Evolutionary conservation across 2,113 vertebrate genomes (phyloP).

Genomic region (Ailuropoda melanoleuca): DNA sequence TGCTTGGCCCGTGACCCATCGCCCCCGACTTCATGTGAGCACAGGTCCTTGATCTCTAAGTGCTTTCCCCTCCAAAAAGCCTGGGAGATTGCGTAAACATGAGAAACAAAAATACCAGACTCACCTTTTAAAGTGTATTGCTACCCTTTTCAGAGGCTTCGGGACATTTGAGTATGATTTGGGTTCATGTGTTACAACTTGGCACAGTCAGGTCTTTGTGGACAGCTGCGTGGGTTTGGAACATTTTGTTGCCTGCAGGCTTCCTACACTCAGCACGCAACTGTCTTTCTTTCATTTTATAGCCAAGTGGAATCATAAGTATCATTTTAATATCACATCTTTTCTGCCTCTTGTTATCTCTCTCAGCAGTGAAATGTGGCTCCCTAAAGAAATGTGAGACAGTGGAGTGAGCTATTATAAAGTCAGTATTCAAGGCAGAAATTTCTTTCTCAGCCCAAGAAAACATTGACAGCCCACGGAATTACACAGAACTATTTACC

Average conservation of each 20-base stretch:
- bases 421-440: not conserved
- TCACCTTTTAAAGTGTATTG: not conserved
- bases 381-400: not conserved
- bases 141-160: not conserved
- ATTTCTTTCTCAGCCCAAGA: not conserved
- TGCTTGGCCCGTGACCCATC: rapidly evolving
- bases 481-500: not conserved
- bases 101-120: not conserved
- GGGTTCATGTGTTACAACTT: not conserved
- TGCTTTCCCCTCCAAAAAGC: not conserved
- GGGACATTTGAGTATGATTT: not conserved
- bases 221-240: too few species aligned
- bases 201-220: not conserved
- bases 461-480: not conserved
- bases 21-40: not conserved
- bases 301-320: not conserved
- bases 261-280: not conserved
- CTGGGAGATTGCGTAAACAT: not conserved
- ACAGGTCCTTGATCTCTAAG: not conserved
- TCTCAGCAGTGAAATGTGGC: not conserved
- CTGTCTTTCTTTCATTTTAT: not conserved
- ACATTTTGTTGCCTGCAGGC: too few species aligned
- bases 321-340: not conserved
- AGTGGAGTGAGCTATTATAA: not conserved
- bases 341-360: not conserved